phyloP scores from a whole-genome alignment of 2,113 vertebrate genomes.

The Phalacrocorax carbo region DNA sequence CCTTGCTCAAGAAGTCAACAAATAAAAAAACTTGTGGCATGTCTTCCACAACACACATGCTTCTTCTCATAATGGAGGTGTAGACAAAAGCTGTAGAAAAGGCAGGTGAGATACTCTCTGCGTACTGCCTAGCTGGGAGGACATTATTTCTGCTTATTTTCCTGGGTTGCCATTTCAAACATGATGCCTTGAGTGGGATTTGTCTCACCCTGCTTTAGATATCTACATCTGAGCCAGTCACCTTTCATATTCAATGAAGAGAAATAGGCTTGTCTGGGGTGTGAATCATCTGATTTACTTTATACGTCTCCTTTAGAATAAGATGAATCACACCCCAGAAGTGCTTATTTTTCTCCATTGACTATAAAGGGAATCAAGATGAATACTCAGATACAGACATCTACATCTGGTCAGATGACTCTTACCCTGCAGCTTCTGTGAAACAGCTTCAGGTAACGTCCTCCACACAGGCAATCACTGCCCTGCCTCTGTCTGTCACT shows the following conservation, averaged over 20 bases:
- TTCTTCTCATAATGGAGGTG: background rate
- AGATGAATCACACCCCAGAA: slow-evolving; percentile 40
- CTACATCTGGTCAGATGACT: slow-evolving; percentile 27
- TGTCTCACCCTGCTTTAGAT: slow-evolving; percentile 24
- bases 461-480: background rate
- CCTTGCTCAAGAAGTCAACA: background rate
- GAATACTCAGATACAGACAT: slow-evolving; percentile 15
- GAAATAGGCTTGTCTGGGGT: slow-evolving; percentile 32
- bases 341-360: slow-evolving; percentile 36
- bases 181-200: slow-evolving; percentile 16
- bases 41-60: background rate
- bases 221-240: slow-evolving; percentile 32
- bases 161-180: slow-evolving; percentile 7
- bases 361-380: slow-evolving; percentile 42
- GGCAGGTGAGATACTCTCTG: background rate
- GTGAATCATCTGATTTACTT: slow-evolving; percentile 61
- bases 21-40: background rate
- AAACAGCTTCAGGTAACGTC: background rate
- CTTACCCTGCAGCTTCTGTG: background rate
- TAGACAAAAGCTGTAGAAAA: background rate
- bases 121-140: background rate
- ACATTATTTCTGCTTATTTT: slow-evolving; percentile 11
- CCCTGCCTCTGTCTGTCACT: background rate
- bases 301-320: background rate
- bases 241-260: slow-evolving; percentile 36